Conservation (phyloP, 2,113 vertebrate species). For the Engraulis encrasicolus region DNA sequence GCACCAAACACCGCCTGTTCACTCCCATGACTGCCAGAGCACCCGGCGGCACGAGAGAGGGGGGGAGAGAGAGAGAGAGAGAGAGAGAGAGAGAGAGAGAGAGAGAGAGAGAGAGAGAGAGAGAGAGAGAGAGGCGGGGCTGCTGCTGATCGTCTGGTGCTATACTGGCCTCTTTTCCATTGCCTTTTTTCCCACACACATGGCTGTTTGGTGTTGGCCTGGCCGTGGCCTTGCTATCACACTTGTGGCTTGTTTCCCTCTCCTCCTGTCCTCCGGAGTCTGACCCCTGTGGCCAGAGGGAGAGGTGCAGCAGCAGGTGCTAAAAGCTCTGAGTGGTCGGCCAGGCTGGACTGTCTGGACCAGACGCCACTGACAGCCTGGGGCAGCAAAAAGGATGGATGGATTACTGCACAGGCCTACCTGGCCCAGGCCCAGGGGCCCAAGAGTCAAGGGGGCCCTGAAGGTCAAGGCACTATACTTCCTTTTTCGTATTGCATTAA, state of each 20-base stretch:
- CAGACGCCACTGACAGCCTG: too few species aligned
- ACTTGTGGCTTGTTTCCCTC: neutral
- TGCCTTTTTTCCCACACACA: neutral
- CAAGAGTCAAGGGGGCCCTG: too few species aligned
- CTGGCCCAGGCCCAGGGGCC: too few species aligned
- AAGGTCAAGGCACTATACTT: too few species aligned
- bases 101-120: neutral
- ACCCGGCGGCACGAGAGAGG: too few species aligned
- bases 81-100: neutral
- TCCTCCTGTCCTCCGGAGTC: neutral
- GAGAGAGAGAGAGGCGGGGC: neutral
- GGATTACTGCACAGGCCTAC: too few species aligned
- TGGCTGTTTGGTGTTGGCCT: constrained; percentile 19
- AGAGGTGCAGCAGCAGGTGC: neutral
- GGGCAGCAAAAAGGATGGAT: too few species aligned
- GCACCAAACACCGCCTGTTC: constrained; percentile 18
- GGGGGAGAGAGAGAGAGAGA: neutral
- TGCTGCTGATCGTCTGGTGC: neutral
- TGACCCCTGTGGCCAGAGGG: neutral
- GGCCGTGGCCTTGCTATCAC: neutral
- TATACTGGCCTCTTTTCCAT: neutral
- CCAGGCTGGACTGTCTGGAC: neutral
- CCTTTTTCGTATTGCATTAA: too few species aligned
- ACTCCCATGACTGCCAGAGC: neutral
- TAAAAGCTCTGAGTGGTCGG: neutral